Evolutionary conservation across 2,797 vertebrate genomes (phyloP).

Genomic region (Echiichthys vipera): DNA sequence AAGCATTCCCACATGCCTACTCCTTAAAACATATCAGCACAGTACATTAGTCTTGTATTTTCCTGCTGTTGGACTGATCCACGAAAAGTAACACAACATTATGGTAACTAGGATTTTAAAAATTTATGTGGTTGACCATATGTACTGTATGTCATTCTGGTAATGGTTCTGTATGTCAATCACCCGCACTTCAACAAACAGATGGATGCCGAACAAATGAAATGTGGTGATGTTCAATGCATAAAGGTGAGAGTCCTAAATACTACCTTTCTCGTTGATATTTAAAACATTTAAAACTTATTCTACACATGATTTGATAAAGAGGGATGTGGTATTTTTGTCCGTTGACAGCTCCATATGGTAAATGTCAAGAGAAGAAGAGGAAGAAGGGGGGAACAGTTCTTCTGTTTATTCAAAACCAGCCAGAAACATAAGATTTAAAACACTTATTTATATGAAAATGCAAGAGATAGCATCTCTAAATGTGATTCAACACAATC

Average conservation of each 20-base stretch:
- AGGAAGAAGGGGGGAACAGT: not conserved
- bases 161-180: not conserved
- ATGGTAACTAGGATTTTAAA: not conserved
- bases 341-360: conserved; percentile 27
- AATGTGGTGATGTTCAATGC: not conserved
- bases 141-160: not conserved
- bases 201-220: not conserved
- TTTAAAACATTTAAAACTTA: not conserved
- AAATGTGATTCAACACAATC: conserved; percentile 55
- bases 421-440: conserved; percentile 13
- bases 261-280: not conserved
- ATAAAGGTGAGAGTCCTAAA: not conserved
- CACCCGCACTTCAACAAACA: not conserved
- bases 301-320: not conserved
- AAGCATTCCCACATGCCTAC: not conserved
- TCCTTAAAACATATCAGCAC: not conserved
- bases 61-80: not conserved
- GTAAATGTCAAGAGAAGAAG: conserved; percentile 37
- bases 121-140: not conserved
- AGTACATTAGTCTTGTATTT: not conserved
- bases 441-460: conserved; percentile 62
- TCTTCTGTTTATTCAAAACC: conserved; percentile 36
- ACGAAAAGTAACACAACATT: not conserved
- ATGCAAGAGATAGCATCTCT: conserved; percentile 58
- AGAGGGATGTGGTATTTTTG: conserved; percentile 11